Evolutionary conservation across 2,113 vertebrate species (phyloP).

Genomic region (Ailuropoda melanoleuca): DNA sequence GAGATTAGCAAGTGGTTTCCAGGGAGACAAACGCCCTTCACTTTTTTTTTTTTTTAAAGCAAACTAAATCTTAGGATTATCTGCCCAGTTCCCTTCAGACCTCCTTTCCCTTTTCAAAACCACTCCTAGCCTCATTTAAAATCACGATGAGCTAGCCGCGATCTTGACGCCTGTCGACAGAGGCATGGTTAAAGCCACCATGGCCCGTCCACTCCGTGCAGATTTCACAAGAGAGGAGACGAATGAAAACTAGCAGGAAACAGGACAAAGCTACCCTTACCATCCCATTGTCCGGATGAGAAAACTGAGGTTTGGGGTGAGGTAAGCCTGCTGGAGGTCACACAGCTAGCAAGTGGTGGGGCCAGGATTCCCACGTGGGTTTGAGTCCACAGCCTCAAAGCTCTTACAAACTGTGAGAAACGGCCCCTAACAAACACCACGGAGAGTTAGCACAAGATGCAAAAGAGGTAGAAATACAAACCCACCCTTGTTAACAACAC

Average conservation of each 20-base stretch:
- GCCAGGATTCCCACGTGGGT: background rate
- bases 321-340: background rate
- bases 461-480: background rate
- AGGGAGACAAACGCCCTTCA: constrained; percentile 63
- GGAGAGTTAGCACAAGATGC: background rate
- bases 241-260: background rate
- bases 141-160: rapidly evolving
- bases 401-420: background rate
- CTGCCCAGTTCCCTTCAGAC: constrained; percentile 27
- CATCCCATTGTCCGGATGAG: background rate
- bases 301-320: background rate
- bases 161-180: background rate
- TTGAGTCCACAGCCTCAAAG: background rate
- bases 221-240: background rate
- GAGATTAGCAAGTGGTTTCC: constrained; percentile 64
- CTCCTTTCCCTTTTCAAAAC: background rate
- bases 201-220: rapidly evolving
- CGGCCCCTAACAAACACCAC: background rate
- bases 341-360: rapidly evolving
- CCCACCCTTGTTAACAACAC: background rate
- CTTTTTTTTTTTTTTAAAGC: background rate
- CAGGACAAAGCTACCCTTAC: background rate
- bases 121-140: background rate
- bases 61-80: constrained; percentile 40
- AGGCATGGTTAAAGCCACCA: background rate